Evolutionary conservation across 2,888 invertebrate genomes (phyloP).

Genomic region (Sarcophaga carnaria): DNA sequence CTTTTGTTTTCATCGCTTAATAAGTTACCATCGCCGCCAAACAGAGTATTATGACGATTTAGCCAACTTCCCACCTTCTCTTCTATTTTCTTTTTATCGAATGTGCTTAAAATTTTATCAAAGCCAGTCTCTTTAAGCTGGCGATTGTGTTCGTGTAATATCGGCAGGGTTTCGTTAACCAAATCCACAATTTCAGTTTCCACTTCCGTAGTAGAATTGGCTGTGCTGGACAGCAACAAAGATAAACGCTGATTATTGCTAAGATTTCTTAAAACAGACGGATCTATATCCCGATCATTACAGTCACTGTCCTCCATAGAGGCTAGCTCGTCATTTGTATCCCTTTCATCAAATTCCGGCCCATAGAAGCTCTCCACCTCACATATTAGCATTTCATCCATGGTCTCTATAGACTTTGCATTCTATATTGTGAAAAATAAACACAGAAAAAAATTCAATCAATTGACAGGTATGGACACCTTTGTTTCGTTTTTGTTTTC

Average conservation of each 20-base stretch:
- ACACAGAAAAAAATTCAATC: not conserved
- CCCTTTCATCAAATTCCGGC: not conserved
- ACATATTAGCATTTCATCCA: conserved; percentile 15
- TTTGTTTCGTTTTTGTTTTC: not conserved
- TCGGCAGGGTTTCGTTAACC: conserved; percentile 76
- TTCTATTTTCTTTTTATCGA: conserved; percentile 77
- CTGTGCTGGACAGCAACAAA: not conserved
- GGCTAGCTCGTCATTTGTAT: conserved; percentile 19
- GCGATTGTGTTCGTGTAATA: conserved; percentile 76
- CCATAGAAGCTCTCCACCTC: not conserved
- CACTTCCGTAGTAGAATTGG: not conserved
- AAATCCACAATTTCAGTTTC: conserved; percentile 70
- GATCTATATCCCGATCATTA: conserved; percentile 57
- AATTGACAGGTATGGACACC: not conserved
- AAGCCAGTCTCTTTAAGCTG: conserved; percentile 77
- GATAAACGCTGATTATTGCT: conserved; percentile 42
- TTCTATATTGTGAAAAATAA: conserved; percentile 49
- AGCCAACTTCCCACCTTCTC: conserved; percentile 78
- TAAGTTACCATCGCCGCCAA: conserved; percentile 20
- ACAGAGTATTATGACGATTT: conserved; percentile 72
- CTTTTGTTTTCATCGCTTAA: not conserved
- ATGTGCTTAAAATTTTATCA: conserved; percentile 76
- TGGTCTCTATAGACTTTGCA: conserved; percentile 28
- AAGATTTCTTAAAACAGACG: conserved; percentile 37
- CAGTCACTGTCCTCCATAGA: conserved; percentile 63